Base-by-base conservation (phyloP, 1,140 invertebrate species). In the Drosophila azteca region DNA sequence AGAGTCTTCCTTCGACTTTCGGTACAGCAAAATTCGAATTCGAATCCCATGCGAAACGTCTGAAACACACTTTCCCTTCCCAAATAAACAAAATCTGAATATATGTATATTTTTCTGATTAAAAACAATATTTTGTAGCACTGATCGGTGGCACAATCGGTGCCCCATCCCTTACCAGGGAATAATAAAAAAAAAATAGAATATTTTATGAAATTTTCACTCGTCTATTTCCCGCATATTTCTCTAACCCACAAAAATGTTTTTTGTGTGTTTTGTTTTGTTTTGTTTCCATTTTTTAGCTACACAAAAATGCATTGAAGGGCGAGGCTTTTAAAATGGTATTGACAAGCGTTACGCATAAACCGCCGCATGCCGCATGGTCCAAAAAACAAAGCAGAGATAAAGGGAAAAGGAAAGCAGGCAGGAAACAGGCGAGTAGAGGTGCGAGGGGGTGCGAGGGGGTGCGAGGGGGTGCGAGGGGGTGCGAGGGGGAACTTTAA, bases 301-400 rank as follows among this genome's bases (percentile, higher is more conserved):
- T 48, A 39, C 61, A 48, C 68, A 78, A 77, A 77, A 82, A 82
- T 79, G 58, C 79, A 82, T 83, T 83, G 79, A 82, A 15, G 11
- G 39, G 15, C n/a, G 62, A 17, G 26, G 50, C 49, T 70, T 74
- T 84, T 79, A 83, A 82, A 82, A 74, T 69, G 45, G 45, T 52
- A 65, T 39, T 67, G 45, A 79, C 60, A 77, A 77, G 50, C 48
- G 60, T 78, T 65, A 57, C 69, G 68, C 74, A 83, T 82, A 81
- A 72, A 69, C 81, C 78, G 69, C 60, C 61, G 61, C 54, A 45
- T 59, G 69, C 60, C 61, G 61, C 54, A 45, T 59, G 52, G 46
- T 17, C 44, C 75, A 49, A 57, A 50, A 51, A 50, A 54, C 17
- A 29, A 51, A 5, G 4, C 4, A 55, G 13, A 29, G 1, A 54